Base-by-base conservation (phyloP, 1,140 invertebrate species). In the Lepidotrigona ventralis region DNA sequence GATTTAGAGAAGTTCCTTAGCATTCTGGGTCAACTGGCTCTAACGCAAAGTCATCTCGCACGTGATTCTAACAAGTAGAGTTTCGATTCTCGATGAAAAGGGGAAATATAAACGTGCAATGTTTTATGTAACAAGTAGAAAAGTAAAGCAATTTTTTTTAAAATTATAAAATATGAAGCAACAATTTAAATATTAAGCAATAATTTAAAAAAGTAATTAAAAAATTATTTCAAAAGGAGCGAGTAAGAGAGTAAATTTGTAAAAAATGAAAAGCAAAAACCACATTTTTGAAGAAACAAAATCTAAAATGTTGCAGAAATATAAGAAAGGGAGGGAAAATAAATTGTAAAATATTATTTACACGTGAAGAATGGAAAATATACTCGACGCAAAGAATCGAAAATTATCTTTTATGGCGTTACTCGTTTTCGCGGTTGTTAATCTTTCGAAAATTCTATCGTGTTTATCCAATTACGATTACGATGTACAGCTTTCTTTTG, bases 391-490 rank as follows among this genome's bases (percentile, higher is more conserved):
- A 1, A 21, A 33, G 17, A 33, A 33, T 66, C 2, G 3, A 33
- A 66, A 66, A 66, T 21, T 33, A 21, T 8, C 29, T 19, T 11
- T 5, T 11, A 0, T 39, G 17, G 26, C 15, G 4, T 33, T 33
- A 33, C 0, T 33, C 63, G 17, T 29, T 19, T 11, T 1, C 64
- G 9, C 17, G 3, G 2, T 14, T 39, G 39, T 39, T 39, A 15
- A 39, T 73, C 26, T 21, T 23, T 14, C 12, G 12, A 54, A 73
- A 73, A 17, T 19, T 56, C 26, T 29, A 53, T 64, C 58, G 11
- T n/a, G 58, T 75, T 75, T 81, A 17, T 51, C 14, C 70, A 23
- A 39, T 74, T 64, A 58, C 58, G 23, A 64, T 63, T 63, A 69
- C 69, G 33, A 12, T 33, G 73, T 64, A 21, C 46, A 14, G n/a